Evolutionary conservation across 2,113 vertebrate genomes (phyloP).

Genomic region (Thryonomys swinderianus): DNA sequence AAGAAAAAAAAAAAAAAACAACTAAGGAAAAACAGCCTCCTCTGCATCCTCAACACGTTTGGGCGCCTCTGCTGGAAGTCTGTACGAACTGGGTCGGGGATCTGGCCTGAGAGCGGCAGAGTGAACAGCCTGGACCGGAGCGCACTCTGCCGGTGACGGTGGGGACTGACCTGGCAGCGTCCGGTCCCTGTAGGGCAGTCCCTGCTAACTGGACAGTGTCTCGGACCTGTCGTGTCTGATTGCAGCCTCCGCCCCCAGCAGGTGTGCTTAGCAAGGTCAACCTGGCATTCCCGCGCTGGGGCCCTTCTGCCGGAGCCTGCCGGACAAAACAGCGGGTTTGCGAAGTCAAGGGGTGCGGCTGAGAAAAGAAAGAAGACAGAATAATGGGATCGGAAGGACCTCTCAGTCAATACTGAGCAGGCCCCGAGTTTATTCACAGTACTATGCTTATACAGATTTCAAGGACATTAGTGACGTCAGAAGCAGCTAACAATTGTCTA

Average conservation of each 20-base stretch:
- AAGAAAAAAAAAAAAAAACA: not conserved
- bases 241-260: not conserved
- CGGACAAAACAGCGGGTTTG: too few relatives aligned
- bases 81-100: not conserved
- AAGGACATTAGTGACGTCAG: too few relatives aligned
- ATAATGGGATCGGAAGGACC: too few relatives aligned
- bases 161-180: not conserved
- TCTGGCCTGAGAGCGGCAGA: not conserved
- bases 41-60: not conserved
- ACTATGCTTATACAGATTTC: too few relatives aligned
- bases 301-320: too few relatives aligned
- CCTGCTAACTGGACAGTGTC: not conserved
- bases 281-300: not conserved
- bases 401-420: too few relatives aligned
- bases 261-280: not conserved
- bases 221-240: not conserved
- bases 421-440: too few relatives aligned
- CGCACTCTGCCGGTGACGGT: not conserved
- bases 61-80: conserved; percentile 34
- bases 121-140: not conserved
- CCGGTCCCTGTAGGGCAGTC: not conserved
- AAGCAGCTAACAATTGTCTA: too few relatives aligned
- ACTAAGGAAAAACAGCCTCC: not conserved
- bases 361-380: too few relatives aligned
- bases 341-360: too few relatives aligned